Percentiles rank a stretch among this genome's conserved stretches.
Evolutionary conservation across 2,113 vertebrate species (phyloP).

Genomic region (Myiozetetes cayanensis): DNA sequence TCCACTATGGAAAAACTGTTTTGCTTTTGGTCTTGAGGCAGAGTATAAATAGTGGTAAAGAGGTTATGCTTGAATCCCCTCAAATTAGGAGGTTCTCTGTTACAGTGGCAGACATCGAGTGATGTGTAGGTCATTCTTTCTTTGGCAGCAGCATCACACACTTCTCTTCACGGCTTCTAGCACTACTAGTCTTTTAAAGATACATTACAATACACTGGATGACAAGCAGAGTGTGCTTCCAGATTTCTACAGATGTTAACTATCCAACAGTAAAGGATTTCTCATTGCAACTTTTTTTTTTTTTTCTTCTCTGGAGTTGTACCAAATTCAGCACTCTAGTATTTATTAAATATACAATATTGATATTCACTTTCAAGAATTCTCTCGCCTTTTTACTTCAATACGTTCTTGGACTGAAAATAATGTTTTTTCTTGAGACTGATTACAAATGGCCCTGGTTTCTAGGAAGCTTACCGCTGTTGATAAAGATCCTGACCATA

Average conservation of each 20-base stretch:
- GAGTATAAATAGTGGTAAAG: background rate
- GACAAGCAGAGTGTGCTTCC: background rate
- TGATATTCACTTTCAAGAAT: background rate
- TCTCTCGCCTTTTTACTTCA: background rate
- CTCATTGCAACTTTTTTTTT: background rate
- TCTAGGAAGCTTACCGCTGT: background rate
- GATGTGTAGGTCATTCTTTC: background rate
- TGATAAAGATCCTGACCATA: background rate
- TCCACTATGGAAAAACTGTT: background rate
- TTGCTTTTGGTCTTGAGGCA: constrained; percentile 7
- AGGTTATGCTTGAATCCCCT: background rate
- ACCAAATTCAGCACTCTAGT: background rate
- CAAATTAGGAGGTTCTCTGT: background rate
- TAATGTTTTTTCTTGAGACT: background rate
- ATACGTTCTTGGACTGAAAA: background rate
- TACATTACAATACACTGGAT: background rate
- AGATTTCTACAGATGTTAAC: background rate
- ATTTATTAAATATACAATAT: background rate
- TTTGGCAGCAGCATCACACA: background rate
- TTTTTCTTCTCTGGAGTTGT: background rate
- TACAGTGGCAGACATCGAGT: background rate
- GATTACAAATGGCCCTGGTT: background rate
- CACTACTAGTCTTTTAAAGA: background rate
- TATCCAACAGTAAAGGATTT: background rate
- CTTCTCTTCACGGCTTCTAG: background rate